Conservation (phyloP, 2,888 invertebrate genomes). For the Leptinotarsa haldemani region DNA sequence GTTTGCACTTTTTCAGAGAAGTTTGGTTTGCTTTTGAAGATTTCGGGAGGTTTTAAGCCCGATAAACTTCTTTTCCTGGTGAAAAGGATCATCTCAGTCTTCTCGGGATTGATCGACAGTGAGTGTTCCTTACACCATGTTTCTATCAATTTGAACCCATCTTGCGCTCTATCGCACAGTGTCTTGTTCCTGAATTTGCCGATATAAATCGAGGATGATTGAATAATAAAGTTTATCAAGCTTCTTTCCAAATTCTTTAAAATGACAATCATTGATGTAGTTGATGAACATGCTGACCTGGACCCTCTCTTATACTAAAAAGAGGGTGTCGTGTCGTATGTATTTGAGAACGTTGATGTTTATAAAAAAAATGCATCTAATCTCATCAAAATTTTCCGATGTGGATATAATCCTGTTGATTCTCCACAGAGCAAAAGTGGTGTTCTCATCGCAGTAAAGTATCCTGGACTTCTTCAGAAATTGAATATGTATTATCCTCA, state of each 20-base stretch:
- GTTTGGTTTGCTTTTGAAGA: too few species aligned
- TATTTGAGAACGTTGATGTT: neutral
- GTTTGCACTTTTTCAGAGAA: too few species aligned
- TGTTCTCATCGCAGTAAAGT: neutral
- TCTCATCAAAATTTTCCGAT: neutral
- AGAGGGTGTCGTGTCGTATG: neutral
- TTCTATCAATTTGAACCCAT: too few species aligned
- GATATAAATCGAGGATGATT: neutral
- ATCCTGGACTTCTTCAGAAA: too few species aligned
- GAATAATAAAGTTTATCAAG: neutral
- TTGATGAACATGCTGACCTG: neutral
- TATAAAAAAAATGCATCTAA: neutral
- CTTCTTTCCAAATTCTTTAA: neutral
- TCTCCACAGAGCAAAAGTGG: neutral
- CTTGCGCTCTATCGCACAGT: too few species aligned
- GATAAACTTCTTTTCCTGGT: too few species aligned
- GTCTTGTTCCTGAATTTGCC: too few species aligned
- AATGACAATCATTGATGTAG: constrained; percentile 3
- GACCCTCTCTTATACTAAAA: neutral
- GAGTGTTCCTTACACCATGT: too few species aligned
- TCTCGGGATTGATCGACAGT: too few species aligned
- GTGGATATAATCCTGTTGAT: neutral
- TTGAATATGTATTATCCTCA: too few species aligned
- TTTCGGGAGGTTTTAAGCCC: too few species aligned
- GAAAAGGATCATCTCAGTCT: too few species aligned